Evolutionary conservation across 2,797 vertebrate genomes (phyloP), one percentile per base, ranked within the genome.

Genomic region (Gephyroberyx darwinii): DNA sequence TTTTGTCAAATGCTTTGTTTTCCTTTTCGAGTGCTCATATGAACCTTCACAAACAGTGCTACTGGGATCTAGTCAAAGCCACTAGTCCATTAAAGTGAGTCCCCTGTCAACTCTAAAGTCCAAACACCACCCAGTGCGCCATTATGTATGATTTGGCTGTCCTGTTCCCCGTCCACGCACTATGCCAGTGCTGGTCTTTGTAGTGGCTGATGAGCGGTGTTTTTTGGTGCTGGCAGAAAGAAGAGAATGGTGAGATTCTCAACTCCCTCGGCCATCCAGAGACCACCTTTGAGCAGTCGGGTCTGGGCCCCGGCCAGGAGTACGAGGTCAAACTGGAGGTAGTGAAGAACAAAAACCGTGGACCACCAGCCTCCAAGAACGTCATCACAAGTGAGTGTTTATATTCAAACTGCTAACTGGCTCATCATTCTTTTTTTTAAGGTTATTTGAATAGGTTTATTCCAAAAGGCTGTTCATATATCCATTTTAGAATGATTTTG

Each of bases 301-400:
- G 98, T 16, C 92, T 99, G 75, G 96, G 95, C 45, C 97, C 98
- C 0, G 98, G 98, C 59, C 96, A 98, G 31, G 96, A 97, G 68
- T 99, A 99, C 56, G 97, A 99, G 74, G 97, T 99, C 81, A 97
- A 97, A 41, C 93, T 99, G 78, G 95, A 97, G 66, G 92, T 96
- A 0, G 93, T 99, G 87, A 99, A 99, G 86, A 98, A 99, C 91
- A 96, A 96, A 33, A 98, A 95, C 48, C 94, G 93, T 16, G 97
- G 98, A 69, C 97, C 96, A 0, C 93, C 95, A n/a, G 86, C 97
- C 8, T 96, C 94, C 62, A 96, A 87, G 80, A 94, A 95, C 45
- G 91, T 98, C 39, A 90, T 97, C 69, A 99, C 97, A 87, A 96
- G 98, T 99, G 92, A 96, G 96, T 84, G 55, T 50, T 33, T 58